Conservation (phyloP, 2,888 invertebrate genomes). For the Agrilus biguttatus region DNA sequence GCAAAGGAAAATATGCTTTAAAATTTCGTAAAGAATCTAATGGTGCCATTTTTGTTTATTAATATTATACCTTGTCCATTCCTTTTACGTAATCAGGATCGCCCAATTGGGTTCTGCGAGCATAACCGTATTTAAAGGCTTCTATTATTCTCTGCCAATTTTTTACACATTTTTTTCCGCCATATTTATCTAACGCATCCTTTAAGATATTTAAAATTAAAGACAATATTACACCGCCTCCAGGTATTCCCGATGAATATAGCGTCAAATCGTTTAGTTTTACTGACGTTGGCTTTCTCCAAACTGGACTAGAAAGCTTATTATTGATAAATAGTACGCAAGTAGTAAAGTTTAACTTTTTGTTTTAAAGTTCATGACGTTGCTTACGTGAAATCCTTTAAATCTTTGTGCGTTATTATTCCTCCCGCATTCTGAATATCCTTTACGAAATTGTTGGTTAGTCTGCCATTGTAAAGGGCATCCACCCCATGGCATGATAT, state of each 20-base stretch:
- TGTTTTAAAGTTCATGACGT: background rate
- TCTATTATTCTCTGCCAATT: slow-evolving; percentile 76
- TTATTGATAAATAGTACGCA: background rate
- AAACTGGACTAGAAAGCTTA: slow-evolving; percentile 36
- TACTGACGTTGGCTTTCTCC: slow-evolving; percentile 48
- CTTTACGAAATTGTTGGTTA: slow-evolving; percentile 29
- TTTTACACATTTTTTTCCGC: slow-evolving; percentile 19
- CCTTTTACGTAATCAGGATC: slow-evolving; percentile 44
- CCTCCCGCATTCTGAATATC: slow-evolving; percentile 43
- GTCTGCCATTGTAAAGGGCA: slow-evolving; percentile 40
- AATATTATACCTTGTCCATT: slow-evolving; percentile 8
- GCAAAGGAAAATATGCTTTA: too few species aligned
- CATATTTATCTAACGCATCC: slow-evolving; percentile 28
- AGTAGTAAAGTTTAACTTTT: too few species aligned
- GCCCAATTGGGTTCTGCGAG: slow-evolving; percentile 68
- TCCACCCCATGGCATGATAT: slow-evolving; percentile 39
- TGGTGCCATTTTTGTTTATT: background rate
- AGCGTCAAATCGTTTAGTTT: slow-evolving; percentile 49
- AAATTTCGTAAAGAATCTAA: too few species aligned
- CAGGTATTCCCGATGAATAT: slow-evolving; percentile 67
- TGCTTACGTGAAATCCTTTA: slow-evolving; percentile 52
- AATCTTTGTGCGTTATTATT: slow-evolving; percentile 64
- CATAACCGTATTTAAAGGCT: slow-evolving; percentile 84
- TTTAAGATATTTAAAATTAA: slow-evolving; percentile 71
- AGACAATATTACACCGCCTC: slow-evolving; percentile 68